Percentiles rank a stretch among this genome's conserved stretches.
Conservation (phyloP, 2,113 vertebrate species). For the Rhea americana region DNA sequence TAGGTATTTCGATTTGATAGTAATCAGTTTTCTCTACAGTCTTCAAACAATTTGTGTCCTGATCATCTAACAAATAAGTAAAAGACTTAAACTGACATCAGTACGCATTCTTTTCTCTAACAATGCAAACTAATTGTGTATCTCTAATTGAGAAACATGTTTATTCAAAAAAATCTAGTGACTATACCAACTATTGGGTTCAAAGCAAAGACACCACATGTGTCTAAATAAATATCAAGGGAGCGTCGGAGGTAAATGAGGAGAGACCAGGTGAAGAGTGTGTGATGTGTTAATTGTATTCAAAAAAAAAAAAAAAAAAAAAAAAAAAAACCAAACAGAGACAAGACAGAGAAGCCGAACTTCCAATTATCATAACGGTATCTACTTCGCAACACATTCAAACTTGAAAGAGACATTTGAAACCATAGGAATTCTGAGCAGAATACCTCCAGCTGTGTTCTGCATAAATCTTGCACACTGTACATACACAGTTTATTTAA, state of each 20-base stretch:
- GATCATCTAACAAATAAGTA: constrained; percentile 61
- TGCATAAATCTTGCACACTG: constrained; percentile 52
- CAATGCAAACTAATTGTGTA: constrained; percentile 53
- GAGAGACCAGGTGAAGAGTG: constrained; percentile 70
- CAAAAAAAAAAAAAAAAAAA: constrained; percentile 58
- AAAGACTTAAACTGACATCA: constrained; percentile 65
- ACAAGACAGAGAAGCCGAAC: constrained; percentile 69
- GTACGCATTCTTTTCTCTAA: constrained; percentile 58
- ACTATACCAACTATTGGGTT: constrained; percentile 71
- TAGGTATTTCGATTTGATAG: constrained; percentile 60
- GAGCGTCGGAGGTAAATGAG: constrained; percentile 73
- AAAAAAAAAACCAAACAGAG: constrained; percentile 37
- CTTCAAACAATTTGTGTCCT: constrained; percentile 39
- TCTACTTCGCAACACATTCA: constrained; percentile 70
- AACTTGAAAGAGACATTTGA: constrained; percentile 70
- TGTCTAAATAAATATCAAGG: constrained; percentile 76
- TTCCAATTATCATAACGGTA: constrained; percentile 77
- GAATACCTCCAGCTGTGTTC: constrained; percentile 58
- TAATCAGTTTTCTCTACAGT: constrained; percentile 56
- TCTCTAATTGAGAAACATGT: constrained; percentile 54
- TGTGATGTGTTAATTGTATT: constrained; percentile 75
- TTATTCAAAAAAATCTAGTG: constrained; percentile 56
- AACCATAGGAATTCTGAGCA: constrained; percentile 65
- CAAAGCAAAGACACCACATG: constrained; percentile 71
- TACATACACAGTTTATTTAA: constrained; percentile 68